A percentile compares a stretch with the other conserved stretches of the same genome.
These are phyloP conservation scores for Parnassius orleans DNA, from an alignment of 2,888 invertebrate genomes.

Conservation along the genomic window DNA sequence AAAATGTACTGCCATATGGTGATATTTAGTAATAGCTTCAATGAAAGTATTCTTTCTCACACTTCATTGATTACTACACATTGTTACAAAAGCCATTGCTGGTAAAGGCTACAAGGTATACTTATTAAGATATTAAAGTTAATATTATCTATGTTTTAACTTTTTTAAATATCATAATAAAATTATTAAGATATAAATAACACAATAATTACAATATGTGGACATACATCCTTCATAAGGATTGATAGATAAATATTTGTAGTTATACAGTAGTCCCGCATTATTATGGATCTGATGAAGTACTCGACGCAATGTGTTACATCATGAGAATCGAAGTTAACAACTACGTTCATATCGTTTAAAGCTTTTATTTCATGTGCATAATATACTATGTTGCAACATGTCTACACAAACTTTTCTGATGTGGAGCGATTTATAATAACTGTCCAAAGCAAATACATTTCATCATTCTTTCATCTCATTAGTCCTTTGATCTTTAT, in stretches of 20 bases:
- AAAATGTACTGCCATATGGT: conserved; percentile 35
- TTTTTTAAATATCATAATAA: conserved; percentile 63
- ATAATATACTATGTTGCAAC: neutral
- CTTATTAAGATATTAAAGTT: conserved; percentile 56
- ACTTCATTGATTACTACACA: conserved; percentile 42
- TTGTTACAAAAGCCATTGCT: conserved; percentile 25
- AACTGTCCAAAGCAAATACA: neutral
- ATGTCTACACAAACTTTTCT: neutral
- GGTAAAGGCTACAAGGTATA: conserved; percentile 51
- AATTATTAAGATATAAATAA: conserved; percentile 72
- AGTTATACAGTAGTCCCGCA: conserved; percentile 56
- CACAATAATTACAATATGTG: conserved; percentile 69
- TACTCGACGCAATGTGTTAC: neutral
- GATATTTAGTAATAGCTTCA: conserved; percentile 29
- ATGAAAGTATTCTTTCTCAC: conserved; percentile 30
- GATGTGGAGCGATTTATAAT: neutral
- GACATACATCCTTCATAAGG: conserved; percentile 78
- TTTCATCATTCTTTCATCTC: neutral
- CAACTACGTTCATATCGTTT: conserved; percentile 8
- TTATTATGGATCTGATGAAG: conserved; percentile 27
- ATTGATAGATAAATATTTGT: conserved; percentile 51
- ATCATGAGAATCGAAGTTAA: neutral
- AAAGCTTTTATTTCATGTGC: conserved; percentile 5
- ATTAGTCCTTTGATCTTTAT: no score
- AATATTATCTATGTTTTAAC: conserved; percentile 58